Evolutionary conservation across 1,140 invertebrate genomes (phyloP).

Genomic region (Streblospio benedicti): DNA sequence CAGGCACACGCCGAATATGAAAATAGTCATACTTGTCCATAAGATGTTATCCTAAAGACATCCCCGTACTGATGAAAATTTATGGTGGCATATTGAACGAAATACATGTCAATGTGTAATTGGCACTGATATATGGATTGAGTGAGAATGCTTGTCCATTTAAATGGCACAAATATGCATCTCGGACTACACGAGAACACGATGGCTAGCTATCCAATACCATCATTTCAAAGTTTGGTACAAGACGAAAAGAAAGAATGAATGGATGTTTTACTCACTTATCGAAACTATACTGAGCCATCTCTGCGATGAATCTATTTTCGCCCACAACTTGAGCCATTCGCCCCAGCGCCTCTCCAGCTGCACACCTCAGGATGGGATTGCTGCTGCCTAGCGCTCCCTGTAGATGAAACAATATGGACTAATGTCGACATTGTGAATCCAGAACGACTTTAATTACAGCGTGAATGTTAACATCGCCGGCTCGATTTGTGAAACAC

Average conservation of each 20-base stretch:
- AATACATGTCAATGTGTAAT: not conserved
- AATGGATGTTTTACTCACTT: constrained; percentile 37
- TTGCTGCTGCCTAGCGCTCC: constrained; percentile 72
- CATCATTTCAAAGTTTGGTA: no score
- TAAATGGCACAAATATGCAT: no score
- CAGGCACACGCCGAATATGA: no score
- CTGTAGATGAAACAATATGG: constrained; percentile 27
- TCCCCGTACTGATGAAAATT: not conserved
- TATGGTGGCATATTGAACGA: no score
- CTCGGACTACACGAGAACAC: no score
- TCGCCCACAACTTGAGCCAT: constrained; percentile 67
- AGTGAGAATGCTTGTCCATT: no score
- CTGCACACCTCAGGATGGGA: constrained; percentile 75
- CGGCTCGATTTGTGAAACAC: no score
- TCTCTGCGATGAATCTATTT: constrained; percentile 73
- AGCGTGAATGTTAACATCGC: no score
- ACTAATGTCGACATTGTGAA: not conserved
- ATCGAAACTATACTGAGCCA: constrained; percentile 85
- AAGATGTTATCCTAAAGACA: not conserved
- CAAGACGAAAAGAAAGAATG: not conserved
- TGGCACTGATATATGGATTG: not conserved
- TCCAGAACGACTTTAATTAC: not conserved
- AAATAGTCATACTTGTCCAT: not conserved
- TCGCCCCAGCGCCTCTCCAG: constrained; percentile 77
- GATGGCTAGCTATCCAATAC: no score